Evolutionary conservation across 2,797 vertebrate genomes (phyloP), one percentile per base, ranked within the genome.

Genomic region (Vireo griseus): DNA sequence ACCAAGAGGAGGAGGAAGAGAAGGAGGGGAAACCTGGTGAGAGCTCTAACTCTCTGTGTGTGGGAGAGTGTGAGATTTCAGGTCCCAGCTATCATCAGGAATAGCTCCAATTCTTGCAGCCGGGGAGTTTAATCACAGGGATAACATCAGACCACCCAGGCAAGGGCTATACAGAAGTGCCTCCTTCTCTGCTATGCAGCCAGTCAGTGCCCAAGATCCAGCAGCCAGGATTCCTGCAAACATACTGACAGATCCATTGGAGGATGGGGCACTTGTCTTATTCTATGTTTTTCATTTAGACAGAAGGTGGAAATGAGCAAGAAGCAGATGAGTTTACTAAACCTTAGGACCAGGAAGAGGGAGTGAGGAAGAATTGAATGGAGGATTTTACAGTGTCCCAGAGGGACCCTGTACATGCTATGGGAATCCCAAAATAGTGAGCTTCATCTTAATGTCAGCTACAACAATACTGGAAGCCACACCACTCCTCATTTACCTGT

Each of bases 141-240:
- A 97, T 98, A 98, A 97, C 96, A 98, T 97, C 95, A 97, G 99
- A 99, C 99, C 99, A 99, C 99, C 99, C 99, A 99, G 97, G 95
- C 85, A 31, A 96, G 51, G 80, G 48, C 81, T 93, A 37, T 86
- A 91, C 62, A 11, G 85, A 88, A 68, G 94, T 96, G 76, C 84
- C 92, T 97, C 76, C 80, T 68, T 75, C 90, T 96, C 57, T 72
- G 71, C 65, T 96, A 6, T 71, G 78, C 55, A 91, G 83, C 71
- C 94, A 96, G 92, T 93, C 90, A 62, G 44, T 92, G 51, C 92
- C 94, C 92, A 37, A 68, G 72, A 92, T 92, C 45, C 44, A 87
- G 86, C 92, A 95, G 93, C 85, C 92, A 93, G 88, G 47, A 82
- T 95, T 96, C 75, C 79, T 95, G 87, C 72, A 97, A 97, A 91